Evolutionary conservation across 2,113 vertebrate genomes (phyloP).

Genomic region (Formicarius rufipectus): DNA sequence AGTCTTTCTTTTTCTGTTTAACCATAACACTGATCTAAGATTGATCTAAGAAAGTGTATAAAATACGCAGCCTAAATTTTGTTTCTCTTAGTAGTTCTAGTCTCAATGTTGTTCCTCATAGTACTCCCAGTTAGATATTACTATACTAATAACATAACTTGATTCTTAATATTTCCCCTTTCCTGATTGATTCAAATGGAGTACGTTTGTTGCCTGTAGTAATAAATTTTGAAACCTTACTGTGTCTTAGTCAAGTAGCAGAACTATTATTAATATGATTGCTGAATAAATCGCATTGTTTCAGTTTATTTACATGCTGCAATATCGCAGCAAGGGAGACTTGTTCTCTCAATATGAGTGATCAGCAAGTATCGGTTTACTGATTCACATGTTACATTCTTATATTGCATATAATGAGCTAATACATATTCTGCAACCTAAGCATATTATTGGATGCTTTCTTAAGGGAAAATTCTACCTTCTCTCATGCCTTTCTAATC

Average conservation of each 20-base stretch:
- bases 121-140: neutral
- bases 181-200: neutral
- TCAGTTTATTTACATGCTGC: neutral
- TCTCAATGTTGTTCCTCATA: rapidly evolving
- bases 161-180: neutral
- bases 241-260: neutral
- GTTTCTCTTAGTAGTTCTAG: neutral
- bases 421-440: too few species aligned
- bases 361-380: too few species aligned
- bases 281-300: neutral
- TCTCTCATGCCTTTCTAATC: too few species aligned
- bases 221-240: neutral
- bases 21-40: neutral
- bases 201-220: neutral
- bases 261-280: neutral
- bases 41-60: neutral
- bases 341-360: too few species aligned
- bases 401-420: too few species aligned
- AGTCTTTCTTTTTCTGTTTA: neutral
- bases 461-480: too few species aligned
- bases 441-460: too few species aligned
- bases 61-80: neutral
- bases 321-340: too few species aligned
- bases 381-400: too few species aligned
- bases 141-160: neutral